Evolutionary conservation across 2,113 vertebrate genomes (phyloP), one percentile per base, ranked within the genome.

Genomic region (Numenius arquata): DNA sequence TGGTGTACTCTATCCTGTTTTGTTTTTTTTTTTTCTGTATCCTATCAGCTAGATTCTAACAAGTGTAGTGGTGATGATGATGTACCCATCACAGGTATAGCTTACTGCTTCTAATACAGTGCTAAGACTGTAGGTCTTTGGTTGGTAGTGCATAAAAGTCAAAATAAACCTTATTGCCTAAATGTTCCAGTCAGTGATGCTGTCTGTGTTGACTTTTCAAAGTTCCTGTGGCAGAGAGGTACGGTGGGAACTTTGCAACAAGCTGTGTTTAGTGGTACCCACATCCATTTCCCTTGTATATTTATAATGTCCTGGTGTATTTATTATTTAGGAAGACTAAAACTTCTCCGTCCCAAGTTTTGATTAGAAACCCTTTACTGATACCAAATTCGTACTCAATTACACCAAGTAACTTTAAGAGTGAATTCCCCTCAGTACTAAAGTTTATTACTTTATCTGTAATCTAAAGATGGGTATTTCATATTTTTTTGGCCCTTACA

Each of bases 11-110:
- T 63, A 14, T 3, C 21, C n/a, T 71, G 16, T n/a, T 43, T 40
- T 40, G 9, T 0, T 11, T 52, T 66, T 72, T 55, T 30, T 29
- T 0, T 16, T 3, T 22, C 10, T 36, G 21, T 50, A 2, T 68
- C 8, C 9, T 12, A 19, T 52, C 16, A 53, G 6, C 14, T 68
- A 25, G 15, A 14, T 41, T 61, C 29, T 61, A 73, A n/a, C 12
- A 41, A 68, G n/a, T 1, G 2, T 2, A 8, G 16, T 13, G 40
- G 5, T 50, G 72, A 12, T 45, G 19, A 18, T 55, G 40, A 43
- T 55, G 20, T 20, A 72, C 6, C 9, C 32, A 4, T 43, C 41
- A 29, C 1, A 73, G 30, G 3, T 36, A 8, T 55, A 20, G 55
- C 11, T n/a, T 55, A 15, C 48, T n/a, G 18, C 32, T 61, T 30